Evolutionary conservation across 2,113 vertebrate species (phyloP), one percentile per base, ranked within the genome.

Genomic region (Hippocampus abdominalis): DNA sequence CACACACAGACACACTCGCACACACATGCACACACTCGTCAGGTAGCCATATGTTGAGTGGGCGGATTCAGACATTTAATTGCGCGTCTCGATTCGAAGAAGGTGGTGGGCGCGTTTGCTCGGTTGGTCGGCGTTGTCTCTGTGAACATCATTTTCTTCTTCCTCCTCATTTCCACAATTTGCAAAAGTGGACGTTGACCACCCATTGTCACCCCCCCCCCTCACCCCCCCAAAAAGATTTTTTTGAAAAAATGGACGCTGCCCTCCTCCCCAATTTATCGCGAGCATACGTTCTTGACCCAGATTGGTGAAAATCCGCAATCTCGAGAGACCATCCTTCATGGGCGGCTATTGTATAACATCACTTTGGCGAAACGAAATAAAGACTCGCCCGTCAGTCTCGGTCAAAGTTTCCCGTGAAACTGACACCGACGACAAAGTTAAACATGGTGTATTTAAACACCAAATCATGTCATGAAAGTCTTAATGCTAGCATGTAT

Each of bases 31-130:
- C 77, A 76, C 78, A 40, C 72, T 82, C 74, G 84, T 89, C 87
- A 88, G 85, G 87, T 88, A 85, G 81, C 79, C 86, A 77, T 87
- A 78, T 78, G 76, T 69, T 71, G 82, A 82, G 87, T 89, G 78
- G 85, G 86, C 20, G 78, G 75, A 66, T 82, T 88, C 36, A 70
- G 83, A 75, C 80, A 83, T 85, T 83, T 83, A 87, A 88, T 86
- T 88, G 86, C 57, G 60, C 69, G 73, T 87, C 85, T 83, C 70
- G 75, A 85, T 87, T 84, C 12, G 23, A 32, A 85, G 80, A 84
- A 89, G 82, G 80, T 79, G 76, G 86, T 85, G 79, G 86, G 85
- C 75, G 84, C 72, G 78, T 86, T 84, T 77, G n/a, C 83, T 84
- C 70, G 78, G 66, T 77, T 68, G 68, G 79, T 74, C 48, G 79